phyloP scores from a whole-genome alignment of 1,140 invertebrate genomes.

The Tetramorium simillimum region DNA sequence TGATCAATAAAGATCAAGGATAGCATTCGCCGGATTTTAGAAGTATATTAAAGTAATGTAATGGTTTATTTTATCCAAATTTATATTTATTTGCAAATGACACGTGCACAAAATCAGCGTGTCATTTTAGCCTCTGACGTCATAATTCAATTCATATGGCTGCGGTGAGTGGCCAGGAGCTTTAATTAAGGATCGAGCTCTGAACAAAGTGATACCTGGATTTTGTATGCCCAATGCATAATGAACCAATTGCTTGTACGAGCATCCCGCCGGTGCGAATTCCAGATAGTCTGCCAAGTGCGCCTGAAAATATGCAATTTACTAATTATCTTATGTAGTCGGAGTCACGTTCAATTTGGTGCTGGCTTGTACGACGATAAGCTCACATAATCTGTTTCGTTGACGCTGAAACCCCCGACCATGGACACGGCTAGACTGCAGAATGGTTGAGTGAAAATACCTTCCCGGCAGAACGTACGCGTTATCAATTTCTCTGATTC shows the following conservation, averaged over 20 bases:
- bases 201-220: slow-evolving; percentile 34
- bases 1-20: no score
- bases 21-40: no score
- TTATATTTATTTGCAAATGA: no score
- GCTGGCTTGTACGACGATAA: background rate
- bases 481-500: background rate
- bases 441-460: slow-evolving; percentile 13
- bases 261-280: slow-evolving; percentile 56
- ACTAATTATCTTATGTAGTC: background rate
- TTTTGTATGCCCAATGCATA: slow-evolving; percentile 32
- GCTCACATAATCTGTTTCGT: slow-evolving; percentile 44
- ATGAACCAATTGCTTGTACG: slow-evolving; percentile 60
- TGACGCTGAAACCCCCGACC: slow-evolving; percentile 38
- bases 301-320: slow-evolving; percentile 39
- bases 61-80: no score
- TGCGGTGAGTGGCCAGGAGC: no score
- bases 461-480: background rate
- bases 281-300: slow-evolving; percentile 4
- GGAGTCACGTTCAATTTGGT: background rate
- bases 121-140: no score
- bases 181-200: background rate
- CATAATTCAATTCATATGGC: no score
- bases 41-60: no score
- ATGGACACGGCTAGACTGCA: slow-evolving; percentile 1
- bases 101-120: no score